These are phyloP conservation scores for Pterobdella sp. DNA, from an alignment of 2,888 invertebrate genomes.

Conservation along the genomic window DNA sequence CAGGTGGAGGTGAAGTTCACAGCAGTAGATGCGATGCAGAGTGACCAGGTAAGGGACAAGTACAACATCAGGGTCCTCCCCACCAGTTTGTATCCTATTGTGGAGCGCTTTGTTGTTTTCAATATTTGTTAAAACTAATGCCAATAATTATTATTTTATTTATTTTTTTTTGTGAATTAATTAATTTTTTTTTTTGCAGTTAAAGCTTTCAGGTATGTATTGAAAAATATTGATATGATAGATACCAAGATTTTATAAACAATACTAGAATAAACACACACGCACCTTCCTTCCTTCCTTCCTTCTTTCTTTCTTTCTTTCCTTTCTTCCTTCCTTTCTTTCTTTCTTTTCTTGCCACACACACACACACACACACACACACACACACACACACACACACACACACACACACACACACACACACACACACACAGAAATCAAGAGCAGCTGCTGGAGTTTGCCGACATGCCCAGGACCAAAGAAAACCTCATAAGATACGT, in stretches of 20 bases:
- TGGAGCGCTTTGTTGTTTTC: background rate
- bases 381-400: slow-evolving; percentile 16
- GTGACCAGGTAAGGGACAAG: slow-evolving; percentile 55
- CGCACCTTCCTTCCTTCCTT: background rate
- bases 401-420: background rate
- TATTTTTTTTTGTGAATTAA: slow-evolving; percentile 1
- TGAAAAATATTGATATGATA: slow-evolving; percentile 20
- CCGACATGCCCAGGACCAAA: slow-evolving; percentile 62
- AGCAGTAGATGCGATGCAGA: slow-evolving; percentile 63
- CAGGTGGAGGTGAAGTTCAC: slow-evolving; percentile 47
- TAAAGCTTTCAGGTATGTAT: slow-evolving; percentile 51
- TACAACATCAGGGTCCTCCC: slow-evolving; percentile 63
- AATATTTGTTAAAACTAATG: background rate
- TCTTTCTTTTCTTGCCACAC: background rate
- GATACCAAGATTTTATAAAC: background rate
- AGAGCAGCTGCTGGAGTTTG: slow-evolving; percentile 68
- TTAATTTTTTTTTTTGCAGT: slow-evolving; percentile 41
- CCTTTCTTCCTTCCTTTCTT: background rate
- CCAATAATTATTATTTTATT: background rate
- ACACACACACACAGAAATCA: slow-evolving; percentile 57
- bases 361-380: background rate
- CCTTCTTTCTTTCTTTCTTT: background rate
- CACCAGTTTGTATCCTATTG: slow-evolving; percentile 52
- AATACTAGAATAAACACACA: slow-evolving; percentile 5
- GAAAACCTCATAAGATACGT: slow-evolving; percentile 73